These are phyloP conservation scores for Mus spretus DNA, from an alignment of 2,797 vertebrate genomes.

Conservation along the genomic window DNA sequence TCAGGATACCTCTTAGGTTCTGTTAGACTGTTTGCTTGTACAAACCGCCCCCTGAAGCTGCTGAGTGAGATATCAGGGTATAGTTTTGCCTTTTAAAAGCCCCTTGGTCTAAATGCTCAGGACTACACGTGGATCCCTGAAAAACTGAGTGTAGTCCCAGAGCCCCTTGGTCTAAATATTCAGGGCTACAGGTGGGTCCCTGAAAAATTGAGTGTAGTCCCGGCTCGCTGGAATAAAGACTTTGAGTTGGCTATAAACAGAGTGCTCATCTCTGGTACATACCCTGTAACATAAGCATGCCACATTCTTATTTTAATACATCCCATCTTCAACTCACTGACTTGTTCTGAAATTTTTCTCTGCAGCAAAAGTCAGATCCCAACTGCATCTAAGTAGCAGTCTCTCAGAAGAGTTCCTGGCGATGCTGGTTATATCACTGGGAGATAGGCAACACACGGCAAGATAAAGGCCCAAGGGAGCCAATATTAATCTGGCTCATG, in stretches of 20 bases:
- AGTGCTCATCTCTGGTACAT: background rate
- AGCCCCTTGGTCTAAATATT: background rate
- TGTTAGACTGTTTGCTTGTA: background rate
- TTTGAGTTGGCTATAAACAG: background rate
- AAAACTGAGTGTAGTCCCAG: background rate
- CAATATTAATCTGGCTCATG: background rate
- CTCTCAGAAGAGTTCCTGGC: background rate
- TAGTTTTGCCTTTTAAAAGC: background rate
- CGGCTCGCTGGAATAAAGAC: background rate
- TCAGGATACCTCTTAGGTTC: background rate
- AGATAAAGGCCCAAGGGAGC: rapidly evolving
- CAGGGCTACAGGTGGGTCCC: background rate
- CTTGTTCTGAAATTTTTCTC: background rate
- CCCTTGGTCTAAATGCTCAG: background rate
- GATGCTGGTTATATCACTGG: no score
- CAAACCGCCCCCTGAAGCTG: background rate
- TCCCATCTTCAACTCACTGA: background rate
- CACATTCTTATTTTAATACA: background rate
- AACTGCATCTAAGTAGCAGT: background rate
- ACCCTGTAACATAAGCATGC: background rate
- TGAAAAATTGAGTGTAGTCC: background rate
- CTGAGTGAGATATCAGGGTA: no score
- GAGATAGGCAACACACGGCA: background rate
- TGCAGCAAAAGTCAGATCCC: background rate
- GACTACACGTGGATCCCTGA: background rate